Evolutionary conservation across 2,888 invertebrate species (phyloP).

Genomic region (Amiota mariae): DNA sequence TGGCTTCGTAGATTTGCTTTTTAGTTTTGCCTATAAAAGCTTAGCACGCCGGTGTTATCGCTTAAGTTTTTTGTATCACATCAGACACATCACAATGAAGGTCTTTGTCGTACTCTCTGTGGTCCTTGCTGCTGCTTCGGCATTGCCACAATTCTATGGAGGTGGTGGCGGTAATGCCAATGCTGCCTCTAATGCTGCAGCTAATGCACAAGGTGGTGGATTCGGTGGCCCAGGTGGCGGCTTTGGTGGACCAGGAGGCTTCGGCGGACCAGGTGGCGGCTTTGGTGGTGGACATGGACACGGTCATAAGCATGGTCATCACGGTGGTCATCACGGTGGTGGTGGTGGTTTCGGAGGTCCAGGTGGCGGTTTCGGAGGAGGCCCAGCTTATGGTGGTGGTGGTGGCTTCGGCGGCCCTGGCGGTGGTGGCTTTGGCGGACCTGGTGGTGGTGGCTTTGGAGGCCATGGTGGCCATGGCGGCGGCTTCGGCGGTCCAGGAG

Average conservation of each 20-base stretch:
- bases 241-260: slow-evolving; percentile 30
- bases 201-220: slow-evolving; percentile 3
- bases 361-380: slow-evolving; percentile 30
- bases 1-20: too few species aligned
- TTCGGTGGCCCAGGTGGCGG: slow-evolving; percentile 22
- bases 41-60: not conserved
- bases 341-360: slow-evolving; percentile 33
- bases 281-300: slow-evolving; percentile 29
- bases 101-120: slow-evolving; percentile 7
- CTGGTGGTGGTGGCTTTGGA: slow-evolving; percentile 24
- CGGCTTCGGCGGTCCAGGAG: slow-evolving; percentile 32
- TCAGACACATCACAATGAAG: slow-evolving; percentile 15
- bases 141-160: not conserved
- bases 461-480: slow-evolving; percentile 17
- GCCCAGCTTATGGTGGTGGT: slow-evolving; percentile 25
- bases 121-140: not conserved
- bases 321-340: slow-evolving; percentile 24
- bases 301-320: slow-evolving; percentile 36
- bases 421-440: slow-evolving; percentile 20
- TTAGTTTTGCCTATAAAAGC: slow-evolving; percentile 30
- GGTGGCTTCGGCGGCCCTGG: slow-evolving; percentile 19
- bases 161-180: not conserved
- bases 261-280: slow-evolving; percentile 32
- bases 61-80: slow-evolving; percentile 33
- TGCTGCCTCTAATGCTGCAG: not conserved